phyloP scores from a whole-genome alignment of 2,888 invertebrate species.

The Zygothrica quintamaculata region DNA sequence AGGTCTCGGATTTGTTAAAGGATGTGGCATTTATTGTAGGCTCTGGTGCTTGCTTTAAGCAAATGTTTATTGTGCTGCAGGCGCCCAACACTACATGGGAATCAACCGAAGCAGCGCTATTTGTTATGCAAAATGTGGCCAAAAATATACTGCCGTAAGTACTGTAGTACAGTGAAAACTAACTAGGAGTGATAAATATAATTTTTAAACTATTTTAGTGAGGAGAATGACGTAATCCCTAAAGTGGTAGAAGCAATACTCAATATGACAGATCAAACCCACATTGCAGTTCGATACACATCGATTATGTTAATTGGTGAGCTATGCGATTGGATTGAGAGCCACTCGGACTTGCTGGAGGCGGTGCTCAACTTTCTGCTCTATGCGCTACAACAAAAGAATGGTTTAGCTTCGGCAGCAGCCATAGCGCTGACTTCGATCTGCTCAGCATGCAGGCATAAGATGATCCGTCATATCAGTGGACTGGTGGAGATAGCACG shows the following conservation, averaged over 20 bases:
- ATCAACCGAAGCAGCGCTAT: constrained; percentile 95
- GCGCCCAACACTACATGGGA: constrained; percentile 93
- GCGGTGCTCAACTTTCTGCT: constrained; percentile 92
- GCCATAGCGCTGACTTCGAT: constrained; percentile 94
- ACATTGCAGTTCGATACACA: constrained; percentile 94
- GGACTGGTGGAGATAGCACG: constrained; percentile 91
- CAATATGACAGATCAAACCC: constrained; percentile 91
- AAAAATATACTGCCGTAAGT: constrained; percentile 97
- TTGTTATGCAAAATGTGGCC: constrained; percentile 97
- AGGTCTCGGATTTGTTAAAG: constrained; percentile 96
- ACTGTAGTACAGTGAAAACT: not conserved
- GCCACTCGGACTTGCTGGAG: constrained; percentile 92
- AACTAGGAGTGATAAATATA: not conserved
- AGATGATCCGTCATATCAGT: constrained; percentile 91
- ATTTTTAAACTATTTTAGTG: constrained; percentile 85
- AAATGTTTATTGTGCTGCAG: constrained; percentile 93
- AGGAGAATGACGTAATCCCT: constrained; percentile 96
- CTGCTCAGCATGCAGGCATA: constrained; percentile 91
- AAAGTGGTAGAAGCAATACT: constrained; percentile 96
- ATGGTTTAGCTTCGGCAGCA: constrained; percentile 91
- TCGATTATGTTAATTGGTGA: constrained; percentile 95
- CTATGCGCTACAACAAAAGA: constrained; percentile 88
- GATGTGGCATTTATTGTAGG: constrained; percentile 99
- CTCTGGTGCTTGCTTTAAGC: constrained; percentile 94
- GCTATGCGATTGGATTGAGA: constrained; percentile 97